Base-by-base conservation (phyloP, 2,888 invertebrate genomes). In the Pristionchus exspectatus region DNA sequence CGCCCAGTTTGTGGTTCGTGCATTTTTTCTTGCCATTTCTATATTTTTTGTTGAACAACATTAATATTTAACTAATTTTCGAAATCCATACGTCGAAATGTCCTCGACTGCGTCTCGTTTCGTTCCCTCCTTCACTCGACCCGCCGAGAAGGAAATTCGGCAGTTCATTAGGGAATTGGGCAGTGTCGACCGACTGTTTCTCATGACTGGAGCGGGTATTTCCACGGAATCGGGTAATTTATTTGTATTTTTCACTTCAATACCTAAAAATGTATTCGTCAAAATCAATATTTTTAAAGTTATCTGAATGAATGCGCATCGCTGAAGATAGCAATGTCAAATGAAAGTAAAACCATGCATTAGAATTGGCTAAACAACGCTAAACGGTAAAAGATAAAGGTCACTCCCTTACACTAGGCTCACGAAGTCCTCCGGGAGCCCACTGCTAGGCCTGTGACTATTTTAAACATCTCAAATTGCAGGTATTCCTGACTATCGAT, bases 131-230 rank as follows among this genome's bases (percentile, higher is more conserved):
- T 88, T 81, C 81, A 63, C 16, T 33, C 56, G 66, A 0, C 88
- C 88, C 3, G n/a, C 54, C 1, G 88, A 56, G 27, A 33, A 50
- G n/a, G 77, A n/a, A 16, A 77, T 88, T 18, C 50, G 88, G 21
- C 69, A 81, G 27, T 88, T 88, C 27, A n/a, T 77, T 54, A 7
- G 63, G 1, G 81, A 59, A 63, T 63, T 88, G 59, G 81, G 88
- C 18, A 56, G 85, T 24, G 90, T 93, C 69, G 92, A 95, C 33
- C 94, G 91, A 27, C 90, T 96, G n/a, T 96, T 98, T 30, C 96
- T 97, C 30, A 95, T 98, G 81, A 98, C 98, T 88, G 99, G 99
- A 24, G 98, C 98, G 92, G 99, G 98, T 56, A 97, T 98, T 93
- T 98, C 98, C 0, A 99, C 98, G 2, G 98, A 99, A 96, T 98